Evolutionary conservation across 2,797 vertebrate genomes (phyloP).

Genomic region (Otolemur crassicaudatus): DNA sequence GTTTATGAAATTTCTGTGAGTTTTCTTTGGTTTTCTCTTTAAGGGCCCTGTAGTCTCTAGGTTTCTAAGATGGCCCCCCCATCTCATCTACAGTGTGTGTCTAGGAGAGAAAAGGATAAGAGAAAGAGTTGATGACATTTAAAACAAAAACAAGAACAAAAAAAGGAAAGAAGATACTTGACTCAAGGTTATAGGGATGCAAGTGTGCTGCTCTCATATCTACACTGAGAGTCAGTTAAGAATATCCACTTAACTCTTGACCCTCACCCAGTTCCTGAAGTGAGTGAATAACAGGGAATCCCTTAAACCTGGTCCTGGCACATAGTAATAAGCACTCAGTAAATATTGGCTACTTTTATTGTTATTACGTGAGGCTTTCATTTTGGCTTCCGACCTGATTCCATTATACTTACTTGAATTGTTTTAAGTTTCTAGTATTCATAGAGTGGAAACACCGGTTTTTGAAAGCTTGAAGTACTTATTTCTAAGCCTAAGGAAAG

Average conservation of each 20-base stretch:
- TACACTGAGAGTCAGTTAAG: not conserved
- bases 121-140: not conserved
- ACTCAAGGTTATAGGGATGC: not conserved
- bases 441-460: not conserved
- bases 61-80: not conserved
- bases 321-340: not conserved
- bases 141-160: too few species aligned
- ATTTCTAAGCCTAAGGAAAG: not conserved
- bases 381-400: not conserved
- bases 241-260: not conserved
- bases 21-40: not conserved
- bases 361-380: not conserved
- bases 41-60: not conserved
- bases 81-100: not conserved
- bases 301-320: not conserved
- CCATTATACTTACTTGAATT: not conserved
- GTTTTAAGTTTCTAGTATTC: constrained; percentile 45
- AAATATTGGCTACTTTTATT: not conserved
- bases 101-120: not conserved
- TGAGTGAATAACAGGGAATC: not conserved
- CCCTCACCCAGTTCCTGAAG: not conserved
- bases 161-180: not conserved
- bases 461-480: constrained; percentile 29
- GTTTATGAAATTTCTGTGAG: not conserved
- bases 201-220: not conserved